A percentile compares a stretch with the other conserved stretches of the same genome.
Conservation (phyloP, 2,797 vertebrate genomes). For the Danio tinwini region DNA sequence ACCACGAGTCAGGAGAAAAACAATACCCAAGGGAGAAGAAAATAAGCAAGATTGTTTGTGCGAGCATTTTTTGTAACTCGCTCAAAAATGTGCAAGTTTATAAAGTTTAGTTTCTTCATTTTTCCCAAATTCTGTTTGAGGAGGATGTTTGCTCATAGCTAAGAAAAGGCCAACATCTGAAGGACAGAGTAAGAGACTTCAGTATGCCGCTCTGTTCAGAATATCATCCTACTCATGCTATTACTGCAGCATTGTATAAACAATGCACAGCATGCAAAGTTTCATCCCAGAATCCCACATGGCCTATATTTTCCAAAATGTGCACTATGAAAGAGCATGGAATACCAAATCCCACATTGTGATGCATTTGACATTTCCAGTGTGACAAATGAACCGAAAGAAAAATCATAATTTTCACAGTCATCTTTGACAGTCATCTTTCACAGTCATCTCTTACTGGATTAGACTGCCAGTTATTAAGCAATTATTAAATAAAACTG, state of each 20-base stretch:
- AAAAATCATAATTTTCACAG: background rate
- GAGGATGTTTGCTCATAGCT: background rate
- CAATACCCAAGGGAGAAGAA: conserved; percentile 11
- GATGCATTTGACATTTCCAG: conserved; percentile 5
- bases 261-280: conserved; percentile 4
- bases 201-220: background rate
- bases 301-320: background rate
- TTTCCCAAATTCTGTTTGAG: background rate
- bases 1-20: background rate
- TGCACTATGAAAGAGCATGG: background rate
- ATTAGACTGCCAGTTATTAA: background rate
- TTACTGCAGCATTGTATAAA: background rate
- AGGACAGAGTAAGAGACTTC: background rate
- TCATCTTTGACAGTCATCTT: background rate
- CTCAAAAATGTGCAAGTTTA: background rate
- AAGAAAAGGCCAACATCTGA: background rate
- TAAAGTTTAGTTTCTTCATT: background rate
- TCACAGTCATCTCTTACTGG: background rate
- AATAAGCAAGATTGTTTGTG: background rate
- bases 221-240: background rate
- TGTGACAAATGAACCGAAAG: background rate
- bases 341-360: background rate
- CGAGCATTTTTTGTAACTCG: background rate
- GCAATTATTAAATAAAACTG: background rate
- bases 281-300: background rate